These are phyloP conservation scores for Parapsyche elsis DNA, from an alignment of 1,140 invertebrate genomes.

Conservation along the genomic window DNA sequence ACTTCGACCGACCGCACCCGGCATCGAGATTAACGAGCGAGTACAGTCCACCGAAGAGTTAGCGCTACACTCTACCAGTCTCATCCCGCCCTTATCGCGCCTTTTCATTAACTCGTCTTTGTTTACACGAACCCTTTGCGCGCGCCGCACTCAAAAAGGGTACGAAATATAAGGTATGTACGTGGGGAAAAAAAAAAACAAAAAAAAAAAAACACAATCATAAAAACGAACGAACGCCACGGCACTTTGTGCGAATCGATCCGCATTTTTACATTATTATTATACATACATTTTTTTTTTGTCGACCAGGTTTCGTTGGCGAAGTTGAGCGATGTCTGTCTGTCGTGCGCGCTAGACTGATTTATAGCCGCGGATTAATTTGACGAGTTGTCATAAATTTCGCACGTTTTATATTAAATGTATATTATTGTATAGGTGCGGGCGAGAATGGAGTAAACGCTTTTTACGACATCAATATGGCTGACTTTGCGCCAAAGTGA, in stretches of 20 bases:
- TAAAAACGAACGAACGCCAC: background rate
- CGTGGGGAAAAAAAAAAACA: background rate
- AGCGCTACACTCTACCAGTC: background rate
- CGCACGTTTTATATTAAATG: background rate
- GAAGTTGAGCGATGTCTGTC: slow-evolving; percentile 22
- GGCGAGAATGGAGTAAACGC: no score
- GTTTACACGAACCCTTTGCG: no score
- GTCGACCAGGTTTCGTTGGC: background rate
- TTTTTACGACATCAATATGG: no score
- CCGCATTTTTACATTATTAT: background rate
- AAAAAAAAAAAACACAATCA: background rate
- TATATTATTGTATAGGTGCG: background rate
- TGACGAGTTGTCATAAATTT: slow-evolving; percentile 3
- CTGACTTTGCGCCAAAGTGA: no score
- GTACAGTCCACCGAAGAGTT: background rate
- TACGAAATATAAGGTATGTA: background rate
- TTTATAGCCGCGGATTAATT: background rate
- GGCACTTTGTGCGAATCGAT: slow-evolving; percentile 14
- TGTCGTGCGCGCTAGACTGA: background rate
- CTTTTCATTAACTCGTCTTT: no score
- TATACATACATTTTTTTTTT: background rate
- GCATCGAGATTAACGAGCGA: background rate
- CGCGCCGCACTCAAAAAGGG: no score
- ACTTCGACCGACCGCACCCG: background rate
- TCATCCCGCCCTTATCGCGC: background rate